Evolutionary conservation across 1,140 invertebrate genomes (phyloP), one percentile per base, ranked within the genome.

Genomic region (Spodoptera frugiperda): DNA sequence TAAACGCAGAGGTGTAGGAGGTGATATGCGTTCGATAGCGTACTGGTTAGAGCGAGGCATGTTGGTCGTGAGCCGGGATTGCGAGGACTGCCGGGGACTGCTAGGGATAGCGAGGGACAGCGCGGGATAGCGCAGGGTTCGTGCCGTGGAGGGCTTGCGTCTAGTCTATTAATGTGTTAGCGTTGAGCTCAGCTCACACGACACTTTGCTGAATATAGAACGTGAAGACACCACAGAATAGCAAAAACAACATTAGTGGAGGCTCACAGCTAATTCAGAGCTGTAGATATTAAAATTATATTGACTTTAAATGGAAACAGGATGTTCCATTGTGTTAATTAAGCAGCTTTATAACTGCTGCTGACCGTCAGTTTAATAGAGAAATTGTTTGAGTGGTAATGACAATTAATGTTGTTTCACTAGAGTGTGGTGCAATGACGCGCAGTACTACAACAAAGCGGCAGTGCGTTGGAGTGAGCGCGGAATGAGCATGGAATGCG

Each of bases 21-120:
- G 88, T 79, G 83, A 84, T 88, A 88, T 86, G 86, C 84, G 82
- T 59, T 67, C 59, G 65, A 72, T 82, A 84, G 86, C 83, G 80
- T 81, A 84, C 78, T 70, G 83, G 84, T 89, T 87, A 91, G 88
- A 91, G 87, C 84, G 86, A 83, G 82, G 81, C 76, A 54, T 54
- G 76, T 68, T 74, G 79, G 76, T 80, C 80, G 84, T 70, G 86
- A 83, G 82, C 80, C 84, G 78, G 84, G 15, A 11, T 9, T 9
- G 46, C 17, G 21, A 15, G 63, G 14, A 8, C 46, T 39, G 49
- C 46, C 12, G 39, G 48, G 48, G 48, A 51, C n/a, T n/a, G 48
- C 48, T 0, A 1, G 14, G 6, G 10, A 51, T 6, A n/a, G 48
- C 48, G 48, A 4, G 33, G 49, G 21, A 57, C 55, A 30, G 55